Conservation (phyloP, 2,797 vertebrate species). For the Triplophysa yarkandensis region DNA sequence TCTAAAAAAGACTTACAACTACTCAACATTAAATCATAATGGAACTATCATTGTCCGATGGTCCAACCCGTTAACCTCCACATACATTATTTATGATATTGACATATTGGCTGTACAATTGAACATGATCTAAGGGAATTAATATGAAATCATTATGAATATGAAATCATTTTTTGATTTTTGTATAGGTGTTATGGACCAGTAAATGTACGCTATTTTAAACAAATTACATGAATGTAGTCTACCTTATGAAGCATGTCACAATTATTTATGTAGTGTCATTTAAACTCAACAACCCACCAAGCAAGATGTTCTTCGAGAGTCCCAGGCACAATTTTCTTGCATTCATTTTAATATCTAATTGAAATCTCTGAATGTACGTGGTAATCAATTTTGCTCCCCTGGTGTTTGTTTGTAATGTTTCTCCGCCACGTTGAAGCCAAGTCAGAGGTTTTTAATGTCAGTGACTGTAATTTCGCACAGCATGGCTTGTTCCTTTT, state of each 20-base stretch:
- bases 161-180: not conserved
- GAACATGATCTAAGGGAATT: not conserved
- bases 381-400: not conserved
- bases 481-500: not conserved
- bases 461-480: slow-evolving; percentile 1
- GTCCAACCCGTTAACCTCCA: too few species aligned
- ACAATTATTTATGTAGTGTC: not conserved
- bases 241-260: not conserved
- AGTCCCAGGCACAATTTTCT: slow-evolving; percentile 8
- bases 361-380: not conserved
- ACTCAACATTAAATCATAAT: too few species aligned
- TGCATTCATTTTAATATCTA: not conserved
- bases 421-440: not conserved
- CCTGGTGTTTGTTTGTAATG: slow-evolving; percentile 1
- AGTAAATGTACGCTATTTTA: not conserved
- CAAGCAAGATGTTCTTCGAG: not conserved
- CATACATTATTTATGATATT: not conserved
- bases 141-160: not conserved
- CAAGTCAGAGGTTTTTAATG: not conserved
- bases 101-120: not conserved
- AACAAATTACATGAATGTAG: not conserved
- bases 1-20: too few species aligned
- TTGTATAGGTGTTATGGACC: not conserved
- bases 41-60: too few species aligned
- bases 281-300: not conserved